Evolutionary conservation across 2,113 vertebrate genomes (phyloP).

Genomic region (Sakesphorus luctuosus): DNA sequence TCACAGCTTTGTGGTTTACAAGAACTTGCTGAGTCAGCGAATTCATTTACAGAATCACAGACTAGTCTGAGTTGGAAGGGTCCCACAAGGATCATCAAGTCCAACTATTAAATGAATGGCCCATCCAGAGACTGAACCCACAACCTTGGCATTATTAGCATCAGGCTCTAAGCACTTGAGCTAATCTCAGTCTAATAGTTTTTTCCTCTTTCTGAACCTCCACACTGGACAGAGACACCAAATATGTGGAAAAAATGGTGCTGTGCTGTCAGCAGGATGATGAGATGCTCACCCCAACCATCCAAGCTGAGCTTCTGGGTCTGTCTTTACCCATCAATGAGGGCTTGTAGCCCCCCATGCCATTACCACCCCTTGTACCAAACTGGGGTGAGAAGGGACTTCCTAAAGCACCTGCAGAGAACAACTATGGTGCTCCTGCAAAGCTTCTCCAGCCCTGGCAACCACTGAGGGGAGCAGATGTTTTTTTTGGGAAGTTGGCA

Average conservation of each 20-base stretch:
- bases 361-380: rapidly evolving
- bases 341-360: neutral
- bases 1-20: neutral
- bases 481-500: neutral
- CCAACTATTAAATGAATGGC: neutral
- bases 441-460: neutral
- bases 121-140: neutral
- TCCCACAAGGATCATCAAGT: neutral
- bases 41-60: neutral
- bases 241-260: neutral
- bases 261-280: neutral
- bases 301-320: neutral
- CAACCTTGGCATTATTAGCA: neutral
- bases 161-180: neutral
- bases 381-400: neutral
- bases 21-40: neutral
- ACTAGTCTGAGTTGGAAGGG: neutral
- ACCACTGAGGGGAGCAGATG: neutral
- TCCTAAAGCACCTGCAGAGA: neutral
- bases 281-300: rapidly evolving
- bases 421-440: neutral
- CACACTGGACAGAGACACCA: neutral
- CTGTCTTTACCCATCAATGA: neutral
- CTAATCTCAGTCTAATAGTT: neutral
- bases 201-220: neutral